Evolutionary conservation across 2,888 invertebrate genomes (phyloP).

Genomic region (Drosophila mayaguana): DNA sequence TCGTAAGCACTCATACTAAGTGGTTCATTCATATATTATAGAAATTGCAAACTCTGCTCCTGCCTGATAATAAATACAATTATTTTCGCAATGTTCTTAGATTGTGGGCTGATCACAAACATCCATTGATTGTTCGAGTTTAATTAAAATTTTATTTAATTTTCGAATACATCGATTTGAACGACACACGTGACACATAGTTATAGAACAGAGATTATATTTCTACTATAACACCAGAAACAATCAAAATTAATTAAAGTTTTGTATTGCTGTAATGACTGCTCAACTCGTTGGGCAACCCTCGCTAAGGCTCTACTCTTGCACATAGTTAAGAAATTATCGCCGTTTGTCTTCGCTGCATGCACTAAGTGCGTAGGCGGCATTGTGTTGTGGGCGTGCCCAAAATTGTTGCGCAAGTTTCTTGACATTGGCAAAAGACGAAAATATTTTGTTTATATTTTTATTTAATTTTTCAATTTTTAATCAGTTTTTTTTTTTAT

Average conservation of each 20-base stretch:
- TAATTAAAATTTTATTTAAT: neutral
- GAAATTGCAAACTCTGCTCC: neutral
- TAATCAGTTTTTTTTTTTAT: neutral
- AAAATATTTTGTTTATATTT: neutral
- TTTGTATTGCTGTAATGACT: neutral
- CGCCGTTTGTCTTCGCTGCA: slow-evolving; percentile 61
- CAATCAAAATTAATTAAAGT: neutral
- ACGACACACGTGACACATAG: no score
- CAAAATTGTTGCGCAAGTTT: slow-evolving; percentile 32
- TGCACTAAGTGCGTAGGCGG: slow-evolving; percentile 10
- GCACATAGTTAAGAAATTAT: slow-evolving; percentile 65
- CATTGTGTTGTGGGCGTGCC: neutral
- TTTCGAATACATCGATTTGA: neutral
- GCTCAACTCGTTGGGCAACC: slow-evolving; percentile 13
- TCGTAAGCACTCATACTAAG: neutral
- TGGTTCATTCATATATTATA: neutral
- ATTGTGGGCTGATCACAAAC: neutral
- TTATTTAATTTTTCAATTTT: neutral
- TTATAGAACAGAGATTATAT: neutral
- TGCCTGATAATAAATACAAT: slow-evolving; percentile 2
- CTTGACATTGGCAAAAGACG: slow-evolving; percentile 14
- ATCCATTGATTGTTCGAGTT: neutral
- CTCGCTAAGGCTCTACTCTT: slow-evolving; percentile 18
- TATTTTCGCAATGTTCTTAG: slow-evolving; percentile 1
- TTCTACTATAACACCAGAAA: neutral